These are phyloP conservation scores for Syncerus caffer DNA, from an alignment of 2,797 vertebrate species.

Conservation along the genomic window DNA sequence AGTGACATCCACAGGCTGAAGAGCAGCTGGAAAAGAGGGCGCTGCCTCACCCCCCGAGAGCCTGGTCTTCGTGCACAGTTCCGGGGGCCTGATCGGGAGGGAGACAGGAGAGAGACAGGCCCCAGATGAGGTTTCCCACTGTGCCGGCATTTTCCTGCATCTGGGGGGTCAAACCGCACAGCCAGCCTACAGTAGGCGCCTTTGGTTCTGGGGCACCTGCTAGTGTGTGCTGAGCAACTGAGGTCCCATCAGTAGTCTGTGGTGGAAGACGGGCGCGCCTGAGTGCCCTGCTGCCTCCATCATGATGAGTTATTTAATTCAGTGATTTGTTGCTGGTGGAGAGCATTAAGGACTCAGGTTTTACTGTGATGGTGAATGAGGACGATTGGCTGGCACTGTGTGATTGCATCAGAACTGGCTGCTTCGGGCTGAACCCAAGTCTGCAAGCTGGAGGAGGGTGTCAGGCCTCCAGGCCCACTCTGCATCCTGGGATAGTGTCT, in stretches of 20 bases:
- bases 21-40: background rate
- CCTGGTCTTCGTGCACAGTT: background rate
- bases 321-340: background rate
- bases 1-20: background rate
- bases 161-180: background rate
- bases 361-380: background rate
- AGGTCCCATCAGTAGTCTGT: background rate
- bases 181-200: background rate
- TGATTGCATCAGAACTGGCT: too few relatives aligned
- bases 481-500: background rate
- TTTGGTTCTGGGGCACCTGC: background rate
- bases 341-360: background rate
- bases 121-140: background rate
- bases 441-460: background rate
- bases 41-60: background rate
- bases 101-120: background rate
- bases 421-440: background rate
- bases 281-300: background rate
- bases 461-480: fast-evolving
- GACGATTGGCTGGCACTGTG: background rate
- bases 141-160: background rate
- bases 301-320: background rate
- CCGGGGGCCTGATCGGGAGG: background rate
- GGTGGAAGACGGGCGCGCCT: background rate
- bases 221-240: background rate